Evolutionary conservation across 2,113 vertebrate species (phyloP), one percentile per base, ranked within the genome.

Genomic region (Echinops telfairi): DNA sequence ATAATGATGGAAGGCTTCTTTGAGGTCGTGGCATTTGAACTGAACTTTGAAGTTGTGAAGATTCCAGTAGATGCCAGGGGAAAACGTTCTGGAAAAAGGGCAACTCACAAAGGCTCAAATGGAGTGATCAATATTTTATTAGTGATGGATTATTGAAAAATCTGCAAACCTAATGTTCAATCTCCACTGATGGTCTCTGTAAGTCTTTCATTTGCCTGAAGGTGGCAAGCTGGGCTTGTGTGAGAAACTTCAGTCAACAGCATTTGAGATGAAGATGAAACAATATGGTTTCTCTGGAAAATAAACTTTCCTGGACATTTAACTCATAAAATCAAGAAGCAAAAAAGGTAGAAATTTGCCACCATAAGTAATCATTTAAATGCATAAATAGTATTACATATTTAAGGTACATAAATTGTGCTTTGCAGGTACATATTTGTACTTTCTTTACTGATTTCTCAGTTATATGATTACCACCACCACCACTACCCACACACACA

Each of bases 201-300:
- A 97, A 88, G 22, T 95, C 92, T 96, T 6, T 80, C 0, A 14
- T 22, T 88, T 92, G 17, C 98, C 98, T 97, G 97, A 96, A 97
- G 98, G 97, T 97, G 98, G 98, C 98, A 96, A 97, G 95, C 98
- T 96, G 94, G 76, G 83, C 57, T 97, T 73, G 40, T 89, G 0
- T 92, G 7, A 4, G 71, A 93, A 89, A 73, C 53, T 94, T 84
- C 60, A 40, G 0, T 1, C 36, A 43, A 27, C 84, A 93, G 90
- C 89, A 68, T 19, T 86, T 88, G 8, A 95, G 92, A 94, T 8
- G 53, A 89, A 82, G 75, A 94, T 82, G 19, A 94, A 89, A 53
- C 0, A 0, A 0, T 83, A 20, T 7, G 91, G 71, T 78, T 58
- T 92, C 47, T 94, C 73, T 95, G 66, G 64, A 86, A 70, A 25